Base-by-base conservation (phyloP, 2,888 invertebrate genomes). In the Drosophila yooni region DNA sequence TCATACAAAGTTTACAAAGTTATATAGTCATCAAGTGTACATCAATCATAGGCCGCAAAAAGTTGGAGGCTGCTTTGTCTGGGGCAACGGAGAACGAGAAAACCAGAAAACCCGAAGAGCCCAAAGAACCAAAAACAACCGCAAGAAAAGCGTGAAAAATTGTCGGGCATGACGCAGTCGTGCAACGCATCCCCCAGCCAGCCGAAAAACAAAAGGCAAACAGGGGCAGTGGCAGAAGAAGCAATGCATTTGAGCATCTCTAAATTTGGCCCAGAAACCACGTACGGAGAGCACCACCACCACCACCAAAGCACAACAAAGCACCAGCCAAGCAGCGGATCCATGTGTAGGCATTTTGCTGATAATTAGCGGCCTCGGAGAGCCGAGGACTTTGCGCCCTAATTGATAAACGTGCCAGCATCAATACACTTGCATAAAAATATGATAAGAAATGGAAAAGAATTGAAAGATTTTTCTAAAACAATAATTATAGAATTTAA, bases 1-100 rank as follows among this genome's bases (percentile, higher is more conserved):
- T 82, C 88, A 89, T 87, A 89, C 89, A 85, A 89, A 90, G 85
- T 89, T 89, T 87, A 82, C 89, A 85, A 89, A 90, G 87, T 89
- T 89, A 91, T 91, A 78, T 88, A 91, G 90, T 91, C 91, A 91
- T 91, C 91, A 91, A 91, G 86, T 82, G 83, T 57, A 88, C 91
- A 91, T 91, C 91, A 91, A 91, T 91, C 91, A 91, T 91, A 87
- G 81, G 82, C 79, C 76, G 76, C 76, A 74, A 76, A 68, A 79
- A 74, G 75, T 72, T 74, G 60, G 50, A 66, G 66, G 64, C 57
- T 62, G 75, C 74, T 76, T 83, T 88, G 81, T 77, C 82, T 85
- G 68, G 68, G 34, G 33, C 27, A 54, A 11, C 56, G 43, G 25
- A 52, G 25, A 54, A 52, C n/a, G 3, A 58, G 58, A 48, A 67